Conservation (phyloP, 2,113 vertebrate genomes). For the Rhinogobius similis region DNA sequence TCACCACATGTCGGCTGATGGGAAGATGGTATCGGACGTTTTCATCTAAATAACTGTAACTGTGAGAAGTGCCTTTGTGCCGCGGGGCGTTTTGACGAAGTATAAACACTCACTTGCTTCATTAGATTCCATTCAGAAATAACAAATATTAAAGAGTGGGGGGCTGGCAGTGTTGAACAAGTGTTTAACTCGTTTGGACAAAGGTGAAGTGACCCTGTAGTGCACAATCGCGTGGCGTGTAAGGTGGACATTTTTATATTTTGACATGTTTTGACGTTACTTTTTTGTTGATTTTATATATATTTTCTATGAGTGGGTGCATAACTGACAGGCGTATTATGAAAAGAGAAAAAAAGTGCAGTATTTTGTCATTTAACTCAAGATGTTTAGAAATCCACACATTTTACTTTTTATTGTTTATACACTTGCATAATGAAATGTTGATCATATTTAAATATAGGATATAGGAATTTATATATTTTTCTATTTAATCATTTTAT, state of each 20-base stretch:
- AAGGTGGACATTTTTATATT: slow-evolving; percentile 51
- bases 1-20: slow-evolving; percentile 14
- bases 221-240: slow-evolving; percentile 64
- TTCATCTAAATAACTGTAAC: slow-evolving; percentile 18
- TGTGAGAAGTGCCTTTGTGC: slow-evolving; percentile 18
- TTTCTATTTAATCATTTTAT: no score
- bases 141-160: slow-evolving; percentile 50
- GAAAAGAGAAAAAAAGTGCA: no score
- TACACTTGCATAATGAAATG: no score
- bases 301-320: no score
- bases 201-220: slow-evolving; percentile 69
- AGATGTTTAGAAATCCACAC: not conserved
- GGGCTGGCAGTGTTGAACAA: slow-evolving; percentile 67
- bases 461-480: no score
- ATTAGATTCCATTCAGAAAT: slow-evolving; percentile 63
- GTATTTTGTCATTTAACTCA: not conserved
- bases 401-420: not conserved
- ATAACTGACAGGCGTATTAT: not conserved
- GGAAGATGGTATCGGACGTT: slow-evolving; percentile 3
- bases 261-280: slow-evolving; percentile 44
- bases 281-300: not conserved
- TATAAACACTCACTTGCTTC: slow-evolving; percentile 63
- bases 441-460: no score
- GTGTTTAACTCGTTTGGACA: slow-evolving; percentile 53
- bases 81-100: slow-evolving; percentile 46